phyloP scores from a whole-genome alignment of 2,797 vertebrate species.

The Anomalospiza imberbis region DNA sequence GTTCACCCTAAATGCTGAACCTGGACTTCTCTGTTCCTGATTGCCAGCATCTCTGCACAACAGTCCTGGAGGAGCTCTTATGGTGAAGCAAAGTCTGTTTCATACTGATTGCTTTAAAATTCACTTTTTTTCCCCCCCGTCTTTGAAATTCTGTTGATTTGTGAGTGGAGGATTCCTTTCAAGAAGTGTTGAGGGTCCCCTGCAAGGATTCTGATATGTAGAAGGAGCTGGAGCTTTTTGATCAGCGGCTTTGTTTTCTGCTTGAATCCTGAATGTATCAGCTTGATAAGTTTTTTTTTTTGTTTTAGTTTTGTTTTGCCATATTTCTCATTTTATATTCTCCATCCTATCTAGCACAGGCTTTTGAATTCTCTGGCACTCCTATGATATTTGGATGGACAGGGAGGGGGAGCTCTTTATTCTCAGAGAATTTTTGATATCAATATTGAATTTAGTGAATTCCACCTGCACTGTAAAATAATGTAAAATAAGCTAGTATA shows the following conservation, averaged over 20 bases:
- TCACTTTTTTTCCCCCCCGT: background rate
- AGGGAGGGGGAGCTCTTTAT: background rate
- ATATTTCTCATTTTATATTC: background rate
- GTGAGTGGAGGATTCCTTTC: background rate
- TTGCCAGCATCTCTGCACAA: background rate
- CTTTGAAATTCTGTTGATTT: slow-evolving; percentile 11
- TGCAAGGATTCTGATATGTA: background rate
- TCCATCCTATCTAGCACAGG: background rate
- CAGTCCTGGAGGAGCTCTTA: background rate
- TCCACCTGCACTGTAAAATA: background rate
- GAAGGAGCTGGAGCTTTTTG: background rate
- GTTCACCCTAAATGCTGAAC: background rate
- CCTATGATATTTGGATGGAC: background rate
- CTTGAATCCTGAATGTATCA: background rate
- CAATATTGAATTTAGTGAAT: slow-evolving; percentile 17
- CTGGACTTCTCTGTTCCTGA: background rate
- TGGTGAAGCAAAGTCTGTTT: background rate
- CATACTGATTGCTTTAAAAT: slow-evolving; percentile 1
- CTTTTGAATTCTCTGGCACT: background rate
- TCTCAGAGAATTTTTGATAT: slow-evolving; percentile 10
- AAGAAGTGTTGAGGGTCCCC: background rate
- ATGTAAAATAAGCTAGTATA: slow-evolving; percentile 1
- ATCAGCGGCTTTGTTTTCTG: background rate
- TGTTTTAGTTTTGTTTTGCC: background rate
- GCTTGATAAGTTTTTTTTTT: background rate